These are phyloP conservation scores for Anser brachyrhynchus DNA, from an alignment of 2,113 vertebrate genomes.

Conservation along the genomic window DNA sequence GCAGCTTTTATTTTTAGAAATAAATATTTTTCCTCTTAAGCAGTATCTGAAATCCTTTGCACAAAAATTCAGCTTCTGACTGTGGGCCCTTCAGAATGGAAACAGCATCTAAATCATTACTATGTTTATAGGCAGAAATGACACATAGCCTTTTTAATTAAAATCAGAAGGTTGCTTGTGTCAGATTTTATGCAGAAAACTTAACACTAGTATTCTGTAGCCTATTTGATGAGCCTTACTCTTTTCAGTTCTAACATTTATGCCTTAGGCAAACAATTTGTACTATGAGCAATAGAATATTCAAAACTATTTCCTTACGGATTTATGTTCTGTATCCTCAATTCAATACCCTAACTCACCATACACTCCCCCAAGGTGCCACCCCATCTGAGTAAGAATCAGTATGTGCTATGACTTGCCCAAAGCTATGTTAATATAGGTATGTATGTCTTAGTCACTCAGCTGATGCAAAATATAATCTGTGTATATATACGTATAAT, in stretches of 20 bases:
- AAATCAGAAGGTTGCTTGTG: neutral
- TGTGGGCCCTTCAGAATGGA: neutral
- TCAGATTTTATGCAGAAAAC: neutral
- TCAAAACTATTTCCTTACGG: neutral
- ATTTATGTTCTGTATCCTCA: neutral
- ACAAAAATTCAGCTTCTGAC: neutral
- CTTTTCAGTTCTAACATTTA: neutral
- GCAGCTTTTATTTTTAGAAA: neutral
- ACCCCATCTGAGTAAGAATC: neutral
- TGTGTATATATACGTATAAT: neutral
- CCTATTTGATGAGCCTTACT: neutral
- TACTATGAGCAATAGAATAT: neutral
- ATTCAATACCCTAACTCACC: neutral
- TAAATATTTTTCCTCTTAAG: neutral
- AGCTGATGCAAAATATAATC: neutral
- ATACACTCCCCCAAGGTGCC: neutral
- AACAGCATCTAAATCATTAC: neutral
- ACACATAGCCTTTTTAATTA: neutral
- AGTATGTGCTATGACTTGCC: neutral
- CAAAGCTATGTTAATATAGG: neutral
- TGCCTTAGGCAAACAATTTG: neutral
- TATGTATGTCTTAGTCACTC: neutral
- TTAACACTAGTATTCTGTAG: neutral
- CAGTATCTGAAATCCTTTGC: neutral
- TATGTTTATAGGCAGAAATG: neutral